Evolutionary conservation across 2,113 vertebrate species (phyloP).

Genomic region (Takifugu bimaculatus): DNA sequence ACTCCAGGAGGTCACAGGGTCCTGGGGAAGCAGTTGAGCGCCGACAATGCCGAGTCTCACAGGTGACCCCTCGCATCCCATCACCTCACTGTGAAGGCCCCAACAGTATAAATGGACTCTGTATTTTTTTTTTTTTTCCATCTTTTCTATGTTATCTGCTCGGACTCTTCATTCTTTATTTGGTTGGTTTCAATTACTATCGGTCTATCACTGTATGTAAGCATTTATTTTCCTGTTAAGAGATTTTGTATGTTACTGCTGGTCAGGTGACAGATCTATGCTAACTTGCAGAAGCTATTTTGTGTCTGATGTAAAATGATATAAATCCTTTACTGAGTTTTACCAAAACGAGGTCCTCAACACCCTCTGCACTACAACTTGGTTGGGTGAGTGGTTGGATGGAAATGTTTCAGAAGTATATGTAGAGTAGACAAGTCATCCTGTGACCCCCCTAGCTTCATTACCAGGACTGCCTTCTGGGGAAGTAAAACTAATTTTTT

Average conservation of each 20-base stretch:
- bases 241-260: too few species aligned
- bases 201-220: too few species aligned
- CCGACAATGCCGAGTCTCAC: constrained; percentile 94
- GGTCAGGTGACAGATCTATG: too few species aligned
- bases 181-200: too few species aligned
- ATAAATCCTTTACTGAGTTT: constrained; percentile 26
- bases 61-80: constrained; percentile 74
- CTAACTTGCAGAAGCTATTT: too few species aligned
- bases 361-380: constrained; percentile 29
- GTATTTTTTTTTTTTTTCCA: constrained; percentile 14
- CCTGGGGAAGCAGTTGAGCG: constrained; percentile 95
- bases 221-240: too few species aligned
- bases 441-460: constrained; percentile 5
- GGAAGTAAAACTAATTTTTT: too few species aligned
- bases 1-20: constrained; percentile 87
- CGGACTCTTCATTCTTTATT: too few species aligned
- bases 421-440: constrained; percentile 16
- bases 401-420: constrained; percentile 13
- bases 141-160: not conserved
- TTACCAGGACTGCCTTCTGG: constrained; percentile 32
- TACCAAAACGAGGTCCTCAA: constrained; percentile 44
- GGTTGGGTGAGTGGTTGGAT: constrained; percentile 53
- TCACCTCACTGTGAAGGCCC: constrained; percentile 20
- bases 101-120: constrained; percentile 18
- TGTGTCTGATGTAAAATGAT: constrained; percentile 8